Percentiles rank a stretch among this genome's conserved stretches.
These are phyloP conservation scores for Serripes groenlandicus DNA, from an alignment of 2,888 invertebrate genomes.

Conservation along the genomic window DNA sequence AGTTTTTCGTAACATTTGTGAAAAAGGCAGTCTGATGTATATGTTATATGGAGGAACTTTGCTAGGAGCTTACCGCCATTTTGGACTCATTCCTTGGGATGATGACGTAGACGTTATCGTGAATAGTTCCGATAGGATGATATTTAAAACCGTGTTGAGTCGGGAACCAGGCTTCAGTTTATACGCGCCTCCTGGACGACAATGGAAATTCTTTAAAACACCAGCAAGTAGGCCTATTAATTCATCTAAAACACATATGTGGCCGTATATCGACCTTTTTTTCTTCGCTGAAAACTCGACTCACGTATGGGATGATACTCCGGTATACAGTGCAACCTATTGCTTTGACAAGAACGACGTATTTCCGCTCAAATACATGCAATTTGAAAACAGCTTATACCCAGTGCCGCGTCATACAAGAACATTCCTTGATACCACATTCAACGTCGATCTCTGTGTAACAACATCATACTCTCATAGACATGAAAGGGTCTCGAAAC, in stretches of 20 bases:
- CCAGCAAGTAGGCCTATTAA: not conserved
- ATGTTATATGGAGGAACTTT: constrained; percentile 69
- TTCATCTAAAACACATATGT: not conserved
- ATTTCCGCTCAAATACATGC: constrained; percentile 36
- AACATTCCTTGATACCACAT: constrained; percentile 35
- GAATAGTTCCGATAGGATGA: constrained; percentile 42
- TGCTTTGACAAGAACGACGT: constrained; percentile 43
- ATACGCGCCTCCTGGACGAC: constrained; percentile 32
- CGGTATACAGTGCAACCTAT: constrained; percentile 37
- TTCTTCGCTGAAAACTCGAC: constrained; percentile 53
- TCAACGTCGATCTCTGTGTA: constrained; percentile 41
- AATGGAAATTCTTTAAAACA: constrained; percentile 68
- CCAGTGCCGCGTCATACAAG: constrained; percentile 43
- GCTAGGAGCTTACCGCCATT: constrained; percentile 66
- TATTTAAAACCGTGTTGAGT: constrained; percentile 30
- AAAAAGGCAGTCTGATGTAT: constrained; percentile 40
- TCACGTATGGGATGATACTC: constrained; percentile 54
- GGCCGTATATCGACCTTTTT: constrained; percentile 61
- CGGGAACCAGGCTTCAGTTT: constrained; percentile 30
- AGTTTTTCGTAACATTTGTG: constrained; percentile 34
- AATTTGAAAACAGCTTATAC: constrained; percentile 34
- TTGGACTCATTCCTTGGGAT: constrained; percentile 71
- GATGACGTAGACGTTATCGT: constrained; percentile 71
- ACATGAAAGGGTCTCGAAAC: not conserved
- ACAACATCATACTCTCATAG: constrained; percentile 10